A percentile compares a stretch with the other conserved stretches of the same genome.
Evolutionary conservation across 2,113 vertebrate species (phyloP).

Genomic region (Vicugna pacos): DNA sequence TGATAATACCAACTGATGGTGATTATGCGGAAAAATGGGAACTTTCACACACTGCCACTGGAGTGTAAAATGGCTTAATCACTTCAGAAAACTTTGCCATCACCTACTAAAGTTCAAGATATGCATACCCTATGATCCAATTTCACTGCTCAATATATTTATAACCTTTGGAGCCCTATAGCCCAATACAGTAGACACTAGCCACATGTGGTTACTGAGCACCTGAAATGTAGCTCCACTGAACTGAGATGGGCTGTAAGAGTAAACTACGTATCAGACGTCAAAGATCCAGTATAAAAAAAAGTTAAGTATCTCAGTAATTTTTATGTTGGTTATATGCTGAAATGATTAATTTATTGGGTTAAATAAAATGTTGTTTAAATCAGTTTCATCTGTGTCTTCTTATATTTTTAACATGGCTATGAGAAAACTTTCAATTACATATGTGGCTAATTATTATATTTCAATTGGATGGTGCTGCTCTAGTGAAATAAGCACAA

Average conservation of each 20-base stretch:
- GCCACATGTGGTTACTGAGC: neutral
- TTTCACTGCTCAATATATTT: neutral
- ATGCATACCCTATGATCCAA: neutral
- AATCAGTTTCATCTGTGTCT: neutral
- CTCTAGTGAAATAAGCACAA: neutral
- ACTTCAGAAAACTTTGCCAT: neutral
- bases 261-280: neutral
- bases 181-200: neutral
- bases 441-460: neutral
- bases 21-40: neutral
- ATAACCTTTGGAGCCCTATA: neutral
- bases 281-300: neutral
- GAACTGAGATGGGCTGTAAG: neutral
- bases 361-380: conserved; percentile 23
- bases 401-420: neutral
- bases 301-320: neutral
- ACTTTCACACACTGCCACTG: neutral
- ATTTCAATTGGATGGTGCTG: neutral
- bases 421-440: conserved; percentile 5
- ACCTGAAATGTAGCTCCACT: neutral
- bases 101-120: neutral
- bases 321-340: neutral
- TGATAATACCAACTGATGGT: neutral
- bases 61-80: neutral
- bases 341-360: conserved; percentile 28